These are phyloP conservation scores for Chydorus sphaericus DNA, from an alignment of 2,888 invertebrate species.

Conservation along the genomic window DNA sequence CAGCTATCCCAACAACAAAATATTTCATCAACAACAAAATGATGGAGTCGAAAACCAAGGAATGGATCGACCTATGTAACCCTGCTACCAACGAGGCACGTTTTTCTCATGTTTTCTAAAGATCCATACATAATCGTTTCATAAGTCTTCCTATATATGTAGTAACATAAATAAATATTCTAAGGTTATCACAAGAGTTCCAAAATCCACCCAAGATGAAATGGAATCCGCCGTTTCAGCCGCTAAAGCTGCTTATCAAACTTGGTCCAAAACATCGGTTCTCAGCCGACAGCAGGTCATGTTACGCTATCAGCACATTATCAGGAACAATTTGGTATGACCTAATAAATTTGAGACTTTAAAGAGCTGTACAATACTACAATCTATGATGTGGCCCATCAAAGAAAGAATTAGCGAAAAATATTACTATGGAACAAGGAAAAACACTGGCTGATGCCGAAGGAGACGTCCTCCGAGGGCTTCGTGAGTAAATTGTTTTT, in stretches of 20 bases:
- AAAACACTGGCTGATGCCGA: constrained; percentile 94
- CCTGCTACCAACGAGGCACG: constrained; percentile 79
- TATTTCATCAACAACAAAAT: constrained; percentile 91
- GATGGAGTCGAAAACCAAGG: constrained; percentile 73
- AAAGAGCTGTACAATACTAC: neutral
- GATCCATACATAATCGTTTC: no score
- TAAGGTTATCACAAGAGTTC: constrained; percentile 53
- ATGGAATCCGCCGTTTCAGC: constrained; percentile 78
- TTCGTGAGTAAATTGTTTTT: no score
- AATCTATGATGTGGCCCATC: constrained; percentile 17
- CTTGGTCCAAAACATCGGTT: constrained; percentile 84
- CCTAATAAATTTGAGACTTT: neutral
- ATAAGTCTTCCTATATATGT: neutral
- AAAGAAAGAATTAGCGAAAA: constrained; percentile 70
- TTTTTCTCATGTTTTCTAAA: no score
- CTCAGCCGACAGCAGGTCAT: constrained; percentile 83
- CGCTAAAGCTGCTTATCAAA: constrained; percentile 59
- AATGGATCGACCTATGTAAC: constrained; percentile 91
- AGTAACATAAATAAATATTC: constrained; percentile 21
- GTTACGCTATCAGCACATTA: constrained; percentile 70
- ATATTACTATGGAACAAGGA: constrained; percentile 90
- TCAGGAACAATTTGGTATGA: constrained; percentile 62
- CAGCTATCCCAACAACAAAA: constrained; percentile 59
- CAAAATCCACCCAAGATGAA: constrained; percentile 74
- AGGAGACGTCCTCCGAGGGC: constrained; percentile 91